A percentile compares a stretch with the other conserved stretches of the same genome.
phyloP scores from a whole-genome alignment of 2,113 vertebrate species.

The Tragelaphus imberbis region DNA sequence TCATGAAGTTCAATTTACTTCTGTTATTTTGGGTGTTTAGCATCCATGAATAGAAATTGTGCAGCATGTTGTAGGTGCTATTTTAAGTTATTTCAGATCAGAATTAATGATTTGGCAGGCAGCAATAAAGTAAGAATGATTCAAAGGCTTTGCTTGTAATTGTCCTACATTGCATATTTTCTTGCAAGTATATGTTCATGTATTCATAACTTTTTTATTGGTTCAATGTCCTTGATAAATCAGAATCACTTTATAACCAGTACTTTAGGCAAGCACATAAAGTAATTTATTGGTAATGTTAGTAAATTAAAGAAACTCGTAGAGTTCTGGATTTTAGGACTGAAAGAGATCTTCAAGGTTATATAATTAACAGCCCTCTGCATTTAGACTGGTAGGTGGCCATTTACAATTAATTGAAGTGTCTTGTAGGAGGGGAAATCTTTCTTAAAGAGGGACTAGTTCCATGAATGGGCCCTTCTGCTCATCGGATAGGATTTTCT shows the following conservation, averaged over 20 bases:
- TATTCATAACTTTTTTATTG: background rate
- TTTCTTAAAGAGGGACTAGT: background rate
- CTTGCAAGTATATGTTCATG: background rate
- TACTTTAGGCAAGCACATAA: constrained; percentile 5
- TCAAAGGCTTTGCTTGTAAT: constrained; percentile 44
- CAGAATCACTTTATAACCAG: constrained; percentile 27
- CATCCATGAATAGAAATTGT: constrained; percentile 57
- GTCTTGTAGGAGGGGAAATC: background rate
- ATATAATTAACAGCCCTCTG: constrained; percentile 20
- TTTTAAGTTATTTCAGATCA: constrained; percentile 56
- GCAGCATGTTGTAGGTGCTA: constrained; percentile 43
- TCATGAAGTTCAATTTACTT: constrained; percentile 63
- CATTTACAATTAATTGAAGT: constrained; percentile 9
- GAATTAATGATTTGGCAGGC: constrained; percentile 56
- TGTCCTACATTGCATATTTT: constrained; percentile 42
- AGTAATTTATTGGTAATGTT: constrained; percentile 18
- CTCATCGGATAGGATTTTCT: background rate
- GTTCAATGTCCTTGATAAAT: constrained; percentile 20
- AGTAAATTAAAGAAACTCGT: constrained; percentile 14
- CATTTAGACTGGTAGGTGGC: background rate
- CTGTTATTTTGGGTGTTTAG: constrained; percentile 63
- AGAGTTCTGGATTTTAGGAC: background rate
- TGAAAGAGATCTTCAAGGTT: constrained; percentile 13
- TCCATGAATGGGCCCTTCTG: background rate
- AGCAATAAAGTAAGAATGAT: constrained; percentile 44